Evolutionary conservation across 2,888 invertebrate species (phyloP), one percentile per base, ranked within the genome.

Genomic region (Oxystoma pomonae): DNA sequence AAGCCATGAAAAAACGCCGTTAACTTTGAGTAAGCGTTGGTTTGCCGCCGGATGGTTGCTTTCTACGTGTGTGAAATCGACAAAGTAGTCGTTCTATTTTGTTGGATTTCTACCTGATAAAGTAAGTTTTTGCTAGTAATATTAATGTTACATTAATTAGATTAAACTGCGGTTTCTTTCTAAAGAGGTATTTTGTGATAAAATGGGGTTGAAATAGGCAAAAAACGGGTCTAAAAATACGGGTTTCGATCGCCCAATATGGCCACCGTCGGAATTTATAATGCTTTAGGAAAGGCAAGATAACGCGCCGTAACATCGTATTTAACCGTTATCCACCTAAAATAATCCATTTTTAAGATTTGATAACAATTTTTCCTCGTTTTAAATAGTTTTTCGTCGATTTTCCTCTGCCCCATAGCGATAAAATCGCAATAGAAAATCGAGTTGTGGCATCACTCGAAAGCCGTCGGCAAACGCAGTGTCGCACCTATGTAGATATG

Each of bases 221-320:
- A 81, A 83, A 80, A 83, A 82, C 74, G 81, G 81, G 77, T 81
- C 81, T 83, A 71, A 83, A 83, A 76, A 82, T 83, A 81, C 83
- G 79, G 59, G 68, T 69, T 70, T 71, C 67, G 65, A 67, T 70
- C 68, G 69, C 75, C 76, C 80, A 81, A 81, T 76, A 81, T 81
- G 81, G 81, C 81, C 78, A 78, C 80, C 80, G 80, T 74, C 80
- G 81, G 80, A 72, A 73, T 76, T 68, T 67, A 66, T 69, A 70
- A 67, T 67, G 66, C 67, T 66, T 67, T 61, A 66, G 61, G 64
- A 61, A 51, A 50, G 60, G 61, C 60, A 59, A 35, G 63, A 65
- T 66, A 64, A 66, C 59, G 67, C 57, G 65, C 60, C 63, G 60
- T 69, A 67, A 60, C 63, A 59, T 62, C 62, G 52, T 56, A 58